A percentile compares a stretch with the other conserved stretches of the same genome.
phyloP scores from a whole-genome alignment of 2,888 invertebrate genomes.

The Nymphalis urticae region DNA sequence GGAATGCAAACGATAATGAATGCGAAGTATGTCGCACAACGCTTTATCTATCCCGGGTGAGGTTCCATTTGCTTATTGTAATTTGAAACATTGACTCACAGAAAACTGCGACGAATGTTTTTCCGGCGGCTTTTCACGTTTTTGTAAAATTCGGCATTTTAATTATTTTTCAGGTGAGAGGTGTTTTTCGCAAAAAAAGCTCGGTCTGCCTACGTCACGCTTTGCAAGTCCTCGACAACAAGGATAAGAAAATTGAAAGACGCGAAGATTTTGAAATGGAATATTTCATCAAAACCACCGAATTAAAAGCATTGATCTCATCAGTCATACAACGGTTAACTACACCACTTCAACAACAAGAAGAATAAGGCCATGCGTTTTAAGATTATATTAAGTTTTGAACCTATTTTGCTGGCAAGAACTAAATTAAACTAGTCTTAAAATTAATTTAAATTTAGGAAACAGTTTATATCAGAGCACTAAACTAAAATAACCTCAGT shows the following conservation, averaged over 20 bases:
- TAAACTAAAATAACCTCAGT: too few relatives aligned
- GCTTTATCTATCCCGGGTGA: constrained; percentile 91
- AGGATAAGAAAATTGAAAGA: neutral
- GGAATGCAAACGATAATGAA: constrained; percentile 75
- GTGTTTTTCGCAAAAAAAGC: constrained; percentile 41
- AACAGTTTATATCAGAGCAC: too few relatives aligned
- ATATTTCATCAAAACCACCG: neutral
- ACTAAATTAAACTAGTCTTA: too few relatives aligned
- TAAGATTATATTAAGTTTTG: too few relatives aligned
- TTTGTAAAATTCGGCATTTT: neutral
- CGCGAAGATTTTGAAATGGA: constrained; percentile 4
- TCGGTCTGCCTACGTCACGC: constrained; percentile 53
- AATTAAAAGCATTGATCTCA: neutral
- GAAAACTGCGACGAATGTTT: too few relatives aligned
- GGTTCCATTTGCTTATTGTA: constrained; percentile 35
- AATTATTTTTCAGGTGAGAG: constrained; percentile 45
- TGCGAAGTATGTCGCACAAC: constrained; percentile 92
- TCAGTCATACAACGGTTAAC: neutral
- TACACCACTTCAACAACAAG: neutral
- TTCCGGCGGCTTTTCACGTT: neutral
- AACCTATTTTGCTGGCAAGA: too few relatives aligned
- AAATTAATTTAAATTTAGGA: too few relatives aligned
- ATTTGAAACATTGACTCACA: neutral
- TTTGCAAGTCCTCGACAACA: constrained; percentile 40
- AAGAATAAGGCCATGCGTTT: neutral